phyloP scores from a whole-genome alignment of 2,113 vertebrate genomes.

The Pipra filicauda region DNA sequence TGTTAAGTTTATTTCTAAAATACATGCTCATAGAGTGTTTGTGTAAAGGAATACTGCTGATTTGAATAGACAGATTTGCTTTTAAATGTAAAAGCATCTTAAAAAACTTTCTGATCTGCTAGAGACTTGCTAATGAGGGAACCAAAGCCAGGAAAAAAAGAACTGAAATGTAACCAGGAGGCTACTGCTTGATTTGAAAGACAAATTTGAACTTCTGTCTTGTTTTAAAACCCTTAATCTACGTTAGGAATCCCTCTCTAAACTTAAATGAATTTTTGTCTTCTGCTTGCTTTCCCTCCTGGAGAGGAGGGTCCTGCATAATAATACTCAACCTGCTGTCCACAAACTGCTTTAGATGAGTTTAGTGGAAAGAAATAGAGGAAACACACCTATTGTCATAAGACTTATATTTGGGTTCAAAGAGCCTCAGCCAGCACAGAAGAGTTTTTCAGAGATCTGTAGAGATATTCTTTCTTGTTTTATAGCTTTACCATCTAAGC shows the following conservation, averaged over 20 bases:
- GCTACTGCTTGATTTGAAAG: neutral
- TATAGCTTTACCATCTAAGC: neutral
- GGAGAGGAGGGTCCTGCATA: neutral
- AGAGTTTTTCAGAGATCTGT: neutral
- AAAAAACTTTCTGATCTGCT: neutral
- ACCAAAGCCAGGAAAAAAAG: neutral
- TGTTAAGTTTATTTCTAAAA: neutral
- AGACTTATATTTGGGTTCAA: neutral
- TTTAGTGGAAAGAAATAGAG: neutral
- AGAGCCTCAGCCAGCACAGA: neutral
- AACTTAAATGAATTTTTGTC: neutral
- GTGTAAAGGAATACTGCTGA: neutral
- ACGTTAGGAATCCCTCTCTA: neutral
- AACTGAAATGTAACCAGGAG: neutral
- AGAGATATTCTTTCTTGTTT: neutral
- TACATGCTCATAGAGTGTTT: neutral
- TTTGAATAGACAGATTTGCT: conserved; percentile 6
- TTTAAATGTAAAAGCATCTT: neutral
- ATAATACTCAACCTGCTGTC: neutral
- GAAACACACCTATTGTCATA: neutral
- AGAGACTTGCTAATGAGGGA: neutral
- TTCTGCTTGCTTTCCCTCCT: neutral
- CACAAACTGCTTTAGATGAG: neutral
- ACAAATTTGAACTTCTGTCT: neutral
- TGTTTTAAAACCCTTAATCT: neutral